These are phyloP conservation scores for Paralvinella palmiformis DNA, from an alignment of 1,140 invertebrate genomes.

Conservation along the genomic window DNA sequence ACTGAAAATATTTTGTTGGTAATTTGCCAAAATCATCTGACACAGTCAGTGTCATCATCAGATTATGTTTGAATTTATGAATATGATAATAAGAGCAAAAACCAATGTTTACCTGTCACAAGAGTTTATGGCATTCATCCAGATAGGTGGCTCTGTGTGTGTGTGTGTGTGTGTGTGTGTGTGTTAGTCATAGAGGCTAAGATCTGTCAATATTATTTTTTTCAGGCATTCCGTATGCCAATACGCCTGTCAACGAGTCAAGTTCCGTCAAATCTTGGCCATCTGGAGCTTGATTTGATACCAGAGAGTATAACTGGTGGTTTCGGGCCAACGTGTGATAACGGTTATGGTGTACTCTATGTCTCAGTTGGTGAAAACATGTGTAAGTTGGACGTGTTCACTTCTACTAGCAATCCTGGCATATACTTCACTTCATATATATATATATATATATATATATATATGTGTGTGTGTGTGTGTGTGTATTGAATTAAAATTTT, in stretches of 20 bases:
- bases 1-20: too few species aligned
- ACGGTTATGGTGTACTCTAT: slow-evolving; percentile 11
- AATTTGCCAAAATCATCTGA: too few species aligned
- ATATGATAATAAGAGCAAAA: too few species aligned
- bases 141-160: too few species aligned
- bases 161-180: too few species aligned
- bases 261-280: slow-evolving; percentile 3
- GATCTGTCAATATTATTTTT: background rate
- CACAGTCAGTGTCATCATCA: too few species aligned
- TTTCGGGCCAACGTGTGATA: background rate
- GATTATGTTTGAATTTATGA: too few species aligned
- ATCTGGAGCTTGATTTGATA: background rate
- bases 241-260: slow-evolving; percentile 9
- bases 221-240: slow-evolving; percentile 2
- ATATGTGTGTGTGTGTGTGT: background rate
- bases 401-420: background rate
- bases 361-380: background rate
- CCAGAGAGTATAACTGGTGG: slow-evolving; percentile 3
- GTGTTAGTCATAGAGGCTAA: too few species aligned
- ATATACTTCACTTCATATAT: background rate
- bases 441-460: background rate
- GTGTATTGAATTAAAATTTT: too few species aligned
- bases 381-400: slow-evolving; percentile 7
- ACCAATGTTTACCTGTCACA: too few species aligned
- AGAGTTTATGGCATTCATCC: too few species aligned